phyloP scores from a whole-genome alignment of 1,140 invertebrate genomes.

The Lepeophtheirus salmonis region DNA sequence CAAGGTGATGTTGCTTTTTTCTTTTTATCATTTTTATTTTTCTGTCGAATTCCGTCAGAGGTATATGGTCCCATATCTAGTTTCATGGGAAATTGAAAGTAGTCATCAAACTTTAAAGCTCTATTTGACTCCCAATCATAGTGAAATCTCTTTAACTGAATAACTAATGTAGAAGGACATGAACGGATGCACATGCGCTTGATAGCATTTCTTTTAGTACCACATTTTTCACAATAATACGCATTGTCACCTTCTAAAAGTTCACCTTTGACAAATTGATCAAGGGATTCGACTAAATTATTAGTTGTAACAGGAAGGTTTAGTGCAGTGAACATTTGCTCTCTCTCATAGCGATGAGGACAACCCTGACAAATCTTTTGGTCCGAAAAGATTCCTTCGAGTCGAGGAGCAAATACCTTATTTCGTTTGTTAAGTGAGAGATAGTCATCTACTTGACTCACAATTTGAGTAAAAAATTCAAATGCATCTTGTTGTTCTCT shows the following conservation, averaged over 20 bases:
- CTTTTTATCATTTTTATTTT: constrained; percentile 27
- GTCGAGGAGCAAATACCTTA: constrained; percentile 27
- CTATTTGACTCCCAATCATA: constrained; percentile 42
- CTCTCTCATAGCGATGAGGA: constrained; percentile 36
- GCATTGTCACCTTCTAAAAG: constrained; percentile 41
- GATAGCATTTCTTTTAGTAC: constrained; percentile 31
- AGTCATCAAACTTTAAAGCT: constrained; percentile 42
- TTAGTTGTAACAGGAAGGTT: constrained; percentile 38
- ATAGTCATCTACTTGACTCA: constrained; percentile 39
- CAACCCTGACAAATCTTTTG: constrained; percentile 43
- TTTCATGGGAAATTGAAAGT: constrained; percentile 39
- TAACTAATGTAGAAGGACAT: constrained; percentile 37
- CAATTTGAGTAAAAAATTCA: constrained; percentile 36
- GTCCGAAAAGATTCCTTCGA: constrained; percentile 39
- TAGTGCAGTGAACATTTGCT: constrained; percentile 38
- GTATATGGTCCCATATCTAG: constrained; percentile 42
- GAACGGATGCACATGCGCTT: constrained; percentile 39
- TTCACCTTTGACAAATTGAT: constrained; percentile 42
- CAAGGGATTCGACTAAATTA: constrained; percentile 36
- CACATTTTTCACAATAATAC: constrained; percentile 40
- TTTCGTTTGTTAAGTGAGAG: constrained; percentile 27
- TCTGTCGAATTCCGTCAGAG: constrained; percentile 33
- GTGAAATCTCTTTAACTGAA: constrained; percentile 41
- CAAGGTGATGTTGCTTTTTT: background rate
- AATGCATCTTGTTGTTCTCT: constrained; percentile 42